A percentile compares a stretch with the other conserved stretches of the same genome.
Conservation (phyloP, 2,888 invertebrate species). For the Tryphoninae sp. region DNA sequence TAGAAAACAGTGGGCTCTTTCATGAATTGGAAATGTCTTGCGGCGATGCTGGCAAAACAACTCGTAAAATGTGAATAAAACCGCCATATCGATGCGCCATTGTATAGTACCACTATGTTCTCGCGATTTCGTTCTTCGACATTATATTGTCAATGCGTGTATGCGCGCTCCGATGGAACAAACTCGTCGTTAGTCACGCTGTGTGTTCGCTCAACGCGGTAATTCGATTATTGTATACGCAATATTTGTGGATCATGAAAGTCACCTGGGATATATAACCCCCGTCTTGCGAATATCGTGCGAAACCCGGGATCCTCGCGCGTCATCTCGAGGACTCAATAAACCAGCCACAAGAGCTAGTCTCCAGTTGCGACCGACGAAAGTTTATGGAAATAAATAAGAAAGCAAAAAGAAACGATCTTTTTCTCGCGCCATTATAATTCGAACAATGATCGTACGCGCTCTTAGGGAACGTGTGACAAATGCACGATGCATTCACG, state of each 20-base stretch:
- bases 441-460: constrained; percentile 20
- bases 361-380: constrained; percentile 39
- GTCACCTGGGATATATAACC: constrained; percentile 42
- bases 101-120: constrained; percentile 57
- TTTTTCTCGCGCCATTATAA: constrained; percentile 32
- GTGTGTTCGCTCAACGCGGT: constrained; percentile 24
- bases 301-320: constrained; percentile 10
- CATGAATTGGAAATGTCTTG: constrained; percentile 79
- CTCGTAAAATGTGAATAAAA: constrained; percentile 77
- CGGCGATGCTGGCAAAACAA: constrained; percentile 75
- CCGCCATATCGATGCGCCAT: constrained; percentile 74
- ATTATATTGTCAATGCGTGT: constrained; percentile 51
- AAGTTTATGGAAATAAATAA: constrained; percentile 41
- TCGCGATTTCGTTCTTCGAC: constrained; percentile 42
- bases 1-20: constrained; percentile 71
- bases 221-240: constrained; percentile 34
- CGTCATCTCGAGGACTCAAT: constrained; percentile 59
- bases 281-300: constrained; percentile 9
- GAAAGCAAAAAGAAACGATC: constrained; percentile 14
- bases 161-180: constrained; percentile 16
- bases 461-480: constrained; percentile 45
- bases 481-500: constrained; percentile 53
- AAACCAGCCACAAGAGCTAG: constrained; percentile 40
- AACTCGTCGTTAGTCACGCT: constrained; percentile 56
- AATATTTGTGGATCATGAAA: constrained; percentile 28